Percentiles rank a stretch among this genome's conserved stretches.
phyloP scores from a whole-genome alignment of 2,797 vertebrate genomes.

The Austrolebias charrua region DNA sequence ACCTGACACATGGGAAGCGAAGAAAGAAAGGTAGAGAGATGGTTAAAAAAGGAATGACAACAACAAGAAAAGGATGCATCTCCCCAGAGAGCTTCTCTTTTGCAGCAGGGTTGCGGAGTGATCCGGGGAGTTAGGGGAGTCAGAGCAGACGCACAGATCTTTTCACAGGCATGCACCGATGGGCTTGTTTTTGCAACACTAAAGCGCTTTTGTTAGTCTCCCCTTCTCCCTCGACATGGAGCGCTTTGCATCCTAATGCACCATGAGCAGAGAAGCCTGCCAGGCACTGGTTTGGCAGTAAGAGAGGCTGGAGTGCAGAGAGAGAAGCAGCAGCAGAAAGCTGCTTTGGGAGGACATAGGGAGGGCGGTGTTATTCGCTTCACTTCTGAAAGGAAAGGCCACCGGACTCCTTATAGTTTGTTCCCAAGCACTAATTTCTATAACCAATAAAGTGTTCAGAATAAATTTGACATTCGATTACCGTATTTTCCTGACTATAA shows the following conservation, averaged over 20 bases:
- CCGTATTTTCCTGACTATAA: no score
- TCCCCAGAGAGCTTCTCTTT: conserved; percentile 67
- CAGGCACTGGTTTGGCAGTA: conserved; percentile 73
- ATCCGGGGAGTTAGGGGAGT: conserved; percentile 69
- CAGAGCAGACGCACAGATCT: conserved; percentile 78
- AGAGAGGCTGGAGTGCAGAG: conserved; percentile 68
- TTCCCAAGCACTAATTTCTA: conserved; percentile 23
- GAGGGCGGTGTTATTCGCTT: conserved; percentile 74
- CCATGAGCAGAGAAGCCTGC: conserved; percentile 70
- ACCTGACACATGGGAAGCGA: conserved; percentile 81
- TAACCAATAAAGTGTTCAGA: conserved; percentile 47
- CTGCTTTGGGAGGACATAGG: conserved; percentile 66
- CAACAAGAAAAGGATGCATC: conserved; percentile 60
- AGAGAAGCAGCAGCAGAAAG: conserved; percentile 55
- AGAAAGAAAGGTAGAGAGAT: conserved; percentile 28
- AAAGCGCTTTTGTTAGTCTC: conserved; percentile 82
- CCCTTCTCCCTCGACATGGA: conserved; percentile 75
- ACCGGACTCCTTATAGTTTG: conserved; percentile 57
- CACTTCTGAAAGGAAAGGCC: conserved; percentile 66
- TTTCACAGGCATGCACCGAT: conserved; percentile 80
- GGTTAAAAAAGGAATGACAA: conserved; percentile 57
- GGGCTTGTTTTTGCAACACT: conserved; percentile 83
- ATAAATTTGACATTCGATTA: conserved; percentile 53
- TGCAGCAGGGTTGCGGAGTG: conserved; percentile 62
- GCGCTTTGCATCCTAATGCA: conserved; percentile 81